Evolutionary conservation across 2,113 vertebrate genomes (phyloP).

Genomic region (Onychostoma macrolepis): DNA sequence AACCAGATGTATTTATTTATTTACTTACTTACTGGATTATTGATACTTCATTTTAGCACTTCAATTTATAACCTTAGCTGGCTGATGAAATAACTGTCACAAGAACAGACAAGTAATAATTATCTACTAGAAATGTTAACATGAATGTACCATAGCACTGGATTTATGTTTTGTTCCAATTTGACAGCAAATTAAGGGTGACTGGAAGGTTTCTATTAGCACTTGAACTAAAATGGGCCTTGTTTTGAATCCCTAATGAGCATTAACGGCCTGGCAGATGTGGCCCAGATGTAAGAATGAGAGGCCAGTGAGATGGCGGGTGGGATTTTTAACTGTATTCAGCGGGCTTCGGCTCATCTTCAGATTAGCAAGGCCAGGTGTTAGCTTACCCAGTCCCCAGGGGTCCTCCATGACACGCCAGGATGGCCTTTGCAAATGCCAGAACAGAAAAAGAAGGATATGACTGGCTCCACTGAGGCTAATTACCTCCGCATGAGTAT

Average conservation of each 20-base stretch:
- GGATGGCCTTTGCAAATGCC: conserved; percentile 57
- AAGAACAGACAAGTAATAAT: background rate
- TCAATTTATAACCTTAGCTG: background rate
- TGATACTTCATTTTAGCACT: background rate
- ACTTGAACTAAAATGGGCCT: background rate
- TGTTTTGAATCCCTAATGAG: conserved; percentile 38
- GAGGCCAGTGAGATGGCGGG: conserved; percentile 38
- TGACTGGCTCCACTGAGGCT: conserved; percentile 60
- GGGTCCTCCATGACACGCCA: conserved; percentile 28
- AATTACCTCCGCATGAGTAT: conserved; percentile 68
- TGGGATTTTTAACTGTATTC: conserved; percentile 40
- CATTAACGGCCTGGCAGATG: conserved; percentile 43
- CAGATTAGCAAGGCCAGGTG: conserved; percentile 57
- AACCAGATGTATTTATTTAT: background rate
- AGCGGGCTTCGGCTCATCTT: conserved; percentile 55
- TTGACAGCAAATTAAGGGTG: background rate
- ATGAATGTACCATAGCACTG: background rate
- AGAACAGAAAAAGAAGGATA: conserved; percentile 51
- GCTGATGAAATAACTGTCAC: background rate
- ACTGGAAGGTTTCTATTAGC: background rate
- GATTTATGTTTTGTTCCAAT: background rate
- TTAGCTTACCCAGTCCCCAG: conserved; percentile 36
- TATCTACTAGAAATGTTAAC: no score
- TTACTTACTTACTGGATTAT: background rate
- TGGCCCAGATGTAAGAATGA: conserved; percentile 48